Base-by-base conservation (phyloP, 2,797 vertebrate species). In the Siniperca undulata region DNA sequence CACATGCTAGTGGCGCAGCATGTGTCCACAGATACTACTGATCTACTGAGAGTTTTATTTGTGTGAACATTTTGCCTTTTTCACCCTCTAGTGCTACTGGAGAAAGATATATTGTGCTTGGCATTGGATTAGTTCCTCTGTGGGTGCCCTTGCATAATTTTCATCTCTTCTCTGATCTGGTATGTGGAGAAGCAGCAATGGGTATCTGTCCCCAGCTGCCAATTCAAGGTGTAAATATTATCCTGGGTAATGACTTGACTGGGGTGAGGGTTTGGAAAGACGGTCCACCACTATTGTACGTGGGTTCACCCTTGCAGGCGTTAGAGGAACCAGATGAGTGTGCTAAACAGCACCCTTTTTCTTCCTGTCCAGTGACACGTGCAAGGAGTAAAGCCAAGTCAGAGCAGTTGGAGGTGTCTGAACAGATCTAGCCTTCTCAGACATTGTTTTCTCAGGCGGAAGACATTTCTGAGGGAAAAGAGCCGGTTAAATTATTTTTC, bases 161-260 rank as follows among this genome's bases (percentile, higher is more conserved):
- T 30, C 64, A 58, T 38, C 64, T 77, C 8, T 53, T 19, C 19
- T 77, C 53, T 27, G 38, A 58, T n/a, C 20, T 69, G 22, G 53
- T 69, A 20, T 59, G 22, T 50, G 53, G 44, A 24, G 27, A 67
- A 20, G 42, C 68, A 36, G 13, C n/a, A 16, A 77, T 68, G 40
- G 42, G 11, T n/a, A 27, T 77, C 20, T 11, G 40, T 77, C 20
- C 64, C 8, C 8, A 5, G 20, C 22, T 77, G 64, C 42, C 65
- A 38, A 27, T 68, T 36, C 27, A 59, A 20, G 55, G 55, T 0
- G 0, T 27, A 36, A 30, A 77, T n/a, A 9, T 27, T 20, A 77
- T 69, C 1, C 65, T 38, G 22, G 55, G 40, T 0, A 77, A 69
- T 60, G 52, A 67, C 9, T n/a, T 46, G 40, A 27, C 64, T 46